Base-by-base conservation (phyloP, 2,888 invertebrate species). In the Microctonus brassicae region DNA sequence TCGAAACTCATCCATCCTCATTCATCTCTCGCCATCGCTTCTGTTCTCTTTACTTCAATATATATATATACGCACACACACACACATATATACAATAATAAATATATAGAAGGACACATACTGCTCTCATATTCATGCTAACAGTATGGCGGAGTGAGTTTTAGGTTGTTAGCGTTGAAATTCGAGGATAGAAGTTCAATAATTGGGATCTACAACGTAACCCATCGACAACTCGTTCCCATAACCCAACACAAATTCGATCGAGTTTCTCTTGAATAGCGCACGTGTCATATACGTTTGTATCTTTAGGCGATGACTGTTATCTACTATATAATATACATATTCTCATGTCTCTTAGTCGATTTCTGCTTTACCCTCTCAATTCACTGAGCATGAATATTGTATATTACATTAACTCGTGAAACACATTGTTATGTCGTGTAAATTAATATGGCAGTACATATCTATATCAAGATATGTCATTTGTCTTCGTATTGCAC, bases 181-280 rank as follows among this genome's bases (percentile, higher is more conserved):
- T 76, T 55, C 57, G 58, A 53, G 58, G 57, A 67, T 36, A 26
- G 74, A 74, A 75, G 76, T 76, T 77, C 73, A 72, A 72, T 75
- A 75, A 76, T 77, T 75, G 69, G 70, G 73, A 67, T 73, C 63
- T 61, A 9, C 6, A 1, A 29, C 66, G 47, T 34, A 64, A 64
- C 53, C 64, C 64, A 47, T 53, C 65, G 65, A 70, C 65, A 22
- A 26, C 17, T 47, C 47, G 17, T 47, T 7, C n/a, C 47, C 17
- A 20, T 7, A 47, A 7, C 17, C 39, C 4, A 39, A 39, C 29
- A 52, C 29, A 52, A 22, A 70, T n/a, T n/a, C 65, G 65, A 65
- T 70, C 47, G 36, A 65, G 42, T 70, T 70, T 70, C 70, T 70
- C 65, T 65, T 65, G 60, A 65, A 58, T 52, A 36, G 26, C 34